Evolutionary conservation across 2,797 vertebrate genomes (phyloP).

Genomic region (Enteromius paludinosus): DNA sequence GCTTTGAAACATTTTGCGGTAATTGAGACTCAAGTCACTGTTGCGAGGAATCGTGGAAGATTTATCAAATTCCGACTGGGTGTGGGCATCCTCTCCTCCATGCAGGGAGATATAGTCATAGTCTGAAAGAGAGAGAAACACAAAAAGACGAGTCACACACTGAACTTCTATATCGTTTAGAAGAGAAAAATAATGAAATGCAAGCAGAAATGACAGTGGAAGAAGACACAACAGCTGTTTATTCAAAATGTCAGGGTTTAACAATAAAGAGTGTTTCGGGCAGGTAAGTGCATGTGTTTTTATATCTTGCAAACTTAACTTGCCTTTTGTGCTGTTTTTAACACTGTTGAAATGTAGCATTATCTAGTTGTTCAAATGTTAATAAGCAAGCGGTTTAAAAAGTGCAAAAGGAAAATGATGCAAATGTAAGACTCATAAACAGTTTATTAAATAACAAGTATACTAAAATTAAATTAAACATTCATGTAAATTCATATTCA

Average conservation of each 20-base stretch:
- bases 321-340: background rate
- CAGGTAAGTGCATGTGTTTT: background rate
- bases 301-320: background rate
- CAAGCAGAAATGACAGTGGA: constrained; percentile 5
- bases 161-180: background rate
- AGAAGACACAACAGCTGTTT: constrained; percentile 1
- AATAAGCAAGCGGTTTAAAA: background rate
- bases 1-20: constrained; percentile 79
- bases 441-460: background rate
- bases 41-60: constrained; percentile 86
- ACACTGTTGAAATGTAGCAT: background rate
- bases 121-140: constrained; percentile 63
- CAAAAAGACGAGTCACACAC: background rate
- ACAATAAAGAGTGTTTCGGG: background rate
- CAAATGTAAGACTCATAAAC: background rate
- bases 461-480: background rate
- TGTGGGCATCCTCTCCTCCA: constrained; percentile 69
- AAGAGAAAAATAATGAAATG: background rate
- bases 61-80: constrained; percentile 81
- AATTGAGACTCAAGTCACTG: constrained; percentile 82
- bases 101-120: constrained; percentile 84
- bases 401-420: background rate
- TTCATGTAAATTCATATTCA: background rate
- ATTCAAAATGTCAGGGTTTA: background rate
- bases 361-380: background rate